Evolutionary conservation across 2,888 invertebrate genomes (phyloP).

Genomic region (Leucophenga montana): DNA sequence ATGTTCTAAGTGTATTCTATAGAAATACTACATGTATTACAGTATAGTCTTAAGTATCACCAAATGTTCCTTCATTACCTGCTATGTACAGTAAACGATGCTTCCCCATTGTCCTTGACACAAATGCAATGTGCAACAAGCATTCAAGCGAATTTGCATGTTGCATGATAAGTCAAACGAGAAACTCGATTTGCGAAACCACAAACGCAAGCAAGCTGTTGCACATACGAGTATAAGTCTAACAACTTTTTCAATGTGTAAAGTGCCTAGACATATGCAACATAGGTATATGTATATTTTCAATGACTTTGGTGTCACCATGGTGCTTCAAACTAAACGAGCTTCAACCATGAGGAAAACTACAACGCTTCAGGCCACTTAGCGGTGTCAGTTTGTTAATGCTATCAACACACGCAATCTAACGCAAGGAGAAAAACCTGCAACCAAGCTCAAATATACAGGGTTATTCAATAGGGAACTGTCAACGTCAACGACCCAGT

Average conservation of each 20-base stretch:
- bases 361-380: slow-evolving; percentile 55
- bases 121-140: not conserved
- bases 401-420: not conserved
- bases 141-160: not conserved
- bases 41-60: too few relatives aligned
- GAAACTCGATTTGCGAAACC: slow-evolving; percentile 2
- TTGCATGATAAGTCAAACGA: not conserved
- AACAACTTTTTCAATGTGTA: not conserved
- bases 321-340: slow-evolving; percentile 62
- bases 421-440: too few relatives aligned
- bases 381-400: slow-evolving; percentile 29
- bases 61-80: too few relatives aligned
- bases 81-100: too few relatives aligned
- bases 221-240: not conserved
- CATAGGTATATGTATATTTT: slow-evolving; percentile 5
- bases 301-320: not conserved
- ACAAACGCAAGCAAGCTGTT: slow-evolving; percentile 16
- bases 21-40: too few relatives aligned
- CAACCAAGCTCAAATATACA: not conserved
- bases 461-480: not conserved
- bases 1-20: too few relatives aligned
- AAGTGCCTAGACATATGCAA: not conserved
- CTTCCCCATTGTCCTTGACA: slow-evolving; percentile 4
- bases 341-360: slow-evolving; percentile 51
- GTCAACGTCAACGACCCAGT: too few relatives aligned